Percentiles rank a stretch among this genome's conserved stretches.
These are phyloP conservation scores for Zosterops hypoxanthus DNA, from an alignment of 2,113 vertebrate species.

Conservation along the genomic window DNA sequence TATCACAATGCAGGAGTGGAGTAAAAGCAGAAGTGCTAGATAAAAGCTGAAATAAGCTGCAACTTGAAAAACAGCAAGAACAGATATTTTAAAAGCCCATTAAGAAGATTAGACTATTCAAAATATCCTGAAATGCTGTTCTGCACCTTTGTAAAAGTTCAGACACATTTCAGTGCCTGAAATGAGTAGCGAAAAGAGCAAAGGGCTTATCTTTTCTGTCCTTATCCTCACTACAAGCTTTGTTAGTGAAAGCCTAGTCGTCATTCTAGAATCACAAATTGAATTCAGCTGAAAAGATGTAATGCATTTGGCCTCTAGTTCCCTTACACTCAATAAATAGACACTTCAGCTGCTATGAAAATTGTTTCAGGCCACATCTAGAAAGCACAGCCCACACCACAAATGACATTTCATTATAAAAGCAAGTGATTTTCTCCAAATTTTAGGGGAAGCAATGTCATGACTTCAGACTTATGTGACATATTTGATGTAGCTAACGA, in stretches of 20 bases:
- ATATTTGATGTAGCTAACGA: not conserved
- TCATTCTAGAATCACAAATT: constrained; percentile 10
- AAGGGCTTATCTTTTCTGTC: constrained; percentile 12
- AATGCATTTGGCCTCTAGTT: not conserved
- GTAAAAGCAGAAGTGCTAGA: not conserved
- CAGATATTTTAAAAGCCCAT: constrained; percentile 21
- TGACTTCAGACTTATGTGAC: not conserved
- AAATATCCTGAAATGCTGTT: not conserved
- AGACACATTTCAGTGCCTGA: not conserved
- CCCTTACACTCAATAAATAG: not conserved
- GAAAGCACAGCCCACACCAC: not conserved
- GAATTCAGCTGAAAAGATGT: not conserved
- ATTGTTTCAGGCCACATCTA: not conserved
- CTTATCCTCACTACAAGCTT: not conserved
- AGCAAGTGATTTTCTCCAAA: not conserved
- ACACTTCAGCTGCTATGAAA: not conserved
- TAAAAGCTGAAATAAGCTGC: constrained; percentile 6
- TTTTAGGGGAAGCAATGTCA: not conserved
- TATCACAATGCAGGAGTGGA: not conserved
- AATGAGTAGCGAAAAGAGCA: not conserved
- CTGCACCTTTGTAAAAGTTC: constrained; percentile 14
- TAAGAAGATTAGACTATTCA: constrained; percentile 32
- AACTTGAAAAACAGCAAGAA: not conserved
- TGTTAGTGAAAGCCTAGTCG: not conserved
- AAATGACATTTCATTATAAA: not conserved